These are phyloP conservation scores for Cartodere bifasciata DNA, from an alignment of 2,888 invertebrate genomes.

Conservation along the genomic window DNA sequence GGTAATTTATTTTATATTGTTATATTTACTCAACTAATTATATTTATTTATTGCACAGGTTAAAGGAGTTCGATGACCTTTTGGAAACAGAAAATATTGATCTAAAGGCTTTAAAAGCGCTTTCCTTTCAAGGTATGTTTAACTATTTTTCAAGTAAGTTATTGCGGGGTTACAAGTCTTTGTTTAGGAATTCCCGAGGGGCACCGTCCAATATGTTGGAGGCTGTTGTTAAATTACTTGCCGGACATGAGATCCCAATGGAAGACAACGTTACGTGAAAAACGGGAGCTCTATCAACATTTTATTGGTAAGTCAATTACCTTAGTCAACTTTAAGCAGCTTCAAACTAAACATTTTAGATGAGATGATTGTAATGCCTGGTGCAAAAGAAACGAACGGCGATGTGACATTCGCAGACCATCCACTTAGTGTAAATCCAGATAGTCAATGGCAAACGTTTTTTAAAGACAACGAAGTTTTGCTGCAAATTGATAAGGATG, in stretches of 20 bases:
- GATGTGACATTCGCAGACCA: constrained; percentile 61
- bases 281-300: constrained; percentile 68
- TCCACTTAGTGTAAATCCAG: constrained; percentile 89
- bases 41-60: constrained; percentile 48
- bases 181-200: constrained; percentile 76
- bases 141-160: no score
- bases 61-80: constrained; percentile 68
- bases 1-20: constrained; percentile 20
- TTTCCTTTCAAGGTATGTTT: constrained; percentile 70
- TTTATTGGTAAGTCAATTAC: constrained; percentile 51
- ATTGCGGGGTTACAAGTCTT: constrained; percentile 9
- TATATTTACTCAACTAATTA: constrained; percentile 7
- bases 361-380: constrained; percentile 80
- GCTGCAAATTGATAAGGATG: constrained; percentile 96
- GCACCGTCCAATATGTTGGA: constrained; percentile 76
- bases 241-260: constrained; percentile 56
- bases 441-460: constrained; percentile 90
- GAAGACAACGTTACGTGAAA: constrained; percentile 54
- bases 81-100: constrained; percentile 60
- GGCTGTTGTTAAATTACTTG: constrained; percentile 74
- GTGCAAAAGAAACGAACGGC: constrained; percentile 43
- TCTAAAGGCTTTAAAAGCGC: constrained; percentile 47
- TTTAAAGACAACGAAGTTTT: constrained; percentile 97
- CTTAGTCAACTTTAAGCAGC: constrained; percentile 1
- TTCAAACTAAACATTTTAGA: constrained; percentile 36